phyloP scores from a whole-genome alignment of 64 coral and sea anemone genomes.

The Exaiptasia diaphana region DNA sequence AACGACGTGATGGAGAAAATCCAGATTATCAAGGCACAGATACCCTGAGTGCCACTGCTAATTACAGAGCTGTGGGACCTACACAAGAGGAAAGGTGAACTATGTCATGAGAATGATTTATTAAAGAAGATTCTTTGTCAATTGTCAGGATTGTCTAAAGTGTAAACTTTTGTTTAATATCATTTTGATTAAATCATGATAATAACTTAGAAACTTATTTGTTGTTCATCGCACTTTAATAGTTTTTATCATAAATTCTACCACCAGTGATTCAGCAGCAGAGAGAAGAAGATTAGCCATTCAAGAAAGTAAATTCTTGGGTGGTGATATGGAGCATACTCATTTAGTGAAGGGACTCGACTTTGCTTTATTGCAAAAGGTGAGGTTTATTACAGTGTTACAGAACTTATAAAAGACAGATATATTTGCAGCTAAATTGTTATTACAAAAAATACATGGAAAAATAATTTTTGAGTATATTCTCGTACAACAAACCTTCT shows the following conservation, averaged over 20 bases:
- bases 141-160: too few relatives aligned
- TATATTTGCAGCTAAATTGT: background rate
- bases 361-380: conserved; percentile 99
- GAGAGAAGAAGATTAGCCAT: conserved; percentile 86
- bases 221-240: too few relatives aligned
- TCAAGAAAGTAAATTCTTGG: conserved; percentile 99
- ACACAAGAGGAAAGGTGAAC: conserved; percentile 94
- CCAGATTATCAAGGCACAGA: conserved; percentile 94
- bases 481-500: background rate
- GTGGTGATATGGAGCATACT: conserved; percentile 99
- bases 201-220: too few relatives aligned
- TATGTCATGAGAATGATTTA: too few relatives aligned
- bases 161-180: too few relatives aligned
- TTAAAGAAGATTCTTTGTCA: too few relatives aligned
- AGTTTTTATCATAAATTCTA: too few relatives aligned
- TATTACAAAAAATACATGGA: background rate
- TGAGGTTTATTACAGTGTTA: background rate
- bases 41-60: conserved; percentile 79
- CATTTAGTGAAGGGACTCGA: conserved; percentile 98
- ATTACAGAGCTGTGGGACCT: conserved; percentile 95
- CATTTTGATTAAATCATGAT: too few relatives aligned
- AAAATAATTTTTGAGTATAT: too few relatives aligned
- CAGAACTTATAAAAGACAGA: background rate
- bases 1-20: conserved; percentile 85
- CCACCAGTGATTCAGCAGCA: conserved; percentile 92